phyloP scores from a whole-genome alignment of 2,113 vertebrate genomes.

The Myotis lucifugus region DNA sequence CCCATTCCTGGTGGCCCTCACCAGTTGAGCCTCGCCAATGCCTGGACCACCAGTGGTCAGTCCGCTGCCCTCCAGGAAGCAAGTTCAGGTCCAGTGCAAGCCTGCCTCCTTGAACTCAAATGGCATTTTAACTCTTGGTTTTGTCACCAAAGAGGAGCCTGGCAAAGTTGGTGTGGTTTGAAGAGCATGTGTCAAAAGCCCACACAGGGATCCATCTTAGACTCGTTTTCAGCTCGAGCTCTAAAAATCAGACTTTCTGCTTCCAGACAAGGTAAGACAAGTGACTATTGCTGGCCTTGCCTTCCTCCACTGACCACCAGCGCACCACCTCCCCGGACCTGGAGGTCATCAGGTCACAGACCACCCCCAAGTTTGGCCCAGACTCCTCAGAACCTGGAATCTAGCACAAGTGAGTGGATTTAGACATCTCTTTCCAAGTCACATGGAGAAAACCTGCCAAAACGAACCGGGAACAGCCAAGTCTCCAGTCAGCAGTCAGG shows the following conservation, averaged over 20 bases:
- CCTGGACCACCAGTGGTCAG: background rate
- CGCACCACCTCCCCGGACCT: background rate
- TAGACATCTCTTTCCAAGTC: background rate
- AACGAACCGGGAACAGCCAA: background rate
- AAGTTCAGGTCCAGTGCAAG: background rate
- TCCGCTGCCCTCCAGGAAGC: background rate
- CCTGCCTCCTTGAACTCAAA: background rate
- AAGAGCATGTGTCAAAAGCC: background rate
- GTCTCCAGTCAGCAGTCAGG: background rate
- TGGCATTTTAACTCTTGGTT: background rate
- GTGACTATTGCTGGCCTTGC: fast-evolving
- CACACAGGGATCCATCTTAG: background rate
- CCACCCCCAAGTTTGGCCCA: background rate
- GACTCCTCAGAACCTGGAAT: background rate
- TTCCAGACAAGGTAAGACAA: slow-evolving; percentile 10
- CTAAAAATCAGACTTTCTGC: background rate
- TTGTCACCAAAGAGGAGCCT: background rate
- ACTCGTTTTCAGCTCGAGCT: background rate
- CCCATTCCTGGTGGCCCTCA: background rate
- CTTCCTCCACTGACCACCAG: background rate
- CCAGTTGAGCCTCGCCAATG: background rate
- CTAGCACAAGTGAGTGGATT: background rate
- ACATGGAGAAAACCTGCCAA: background rate
- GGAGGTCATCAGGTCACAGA: background rate
- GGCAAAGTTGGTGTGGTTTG: background rate